These are phyloP conservation scores for Drosophila nr. fundita DNA, from an alignment of 2,888 invertebrate species.

Conservation along the genomic window DNA sequence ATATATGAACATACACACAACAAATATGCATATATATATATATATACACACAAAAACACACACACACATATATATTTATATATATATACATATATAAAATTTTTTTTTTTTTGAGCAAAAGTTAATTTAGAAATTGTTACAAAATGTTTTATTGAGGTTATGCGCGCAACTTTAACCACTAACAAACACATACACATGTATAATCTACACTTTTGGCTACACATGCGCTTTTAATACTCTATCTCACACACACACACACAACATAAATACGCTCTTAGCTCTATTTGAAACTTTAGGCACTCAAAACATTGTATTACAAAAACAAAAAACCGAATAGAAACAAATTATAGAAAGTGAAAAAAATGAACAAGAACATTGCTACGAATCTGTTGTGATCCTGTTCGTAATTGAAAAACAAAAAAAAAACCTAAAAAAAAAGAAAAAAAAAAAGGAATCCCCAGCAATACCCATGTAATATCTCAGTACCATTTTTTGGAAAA, in stretches of 20 bases:
- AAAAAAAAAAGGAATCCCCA: background rate
- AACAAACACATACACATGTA: constrained; percentile 10
- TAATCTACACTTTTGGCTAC: constrained; percentile 13
- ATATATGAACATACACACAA: constrained; percentile 12
- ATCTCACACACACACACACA: background rate
- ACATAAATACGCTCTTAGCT: constrained; percentile 20
- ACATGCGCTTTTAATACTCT: constrained; percentile 24
- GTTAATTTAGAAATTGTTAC: constrained; percentile 73
- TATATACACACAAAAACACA: constrained; percentile 2
- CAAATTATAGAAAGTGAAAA: constrained; percentile 1
- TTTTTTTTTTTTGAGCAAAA: constrained; percentile 54
- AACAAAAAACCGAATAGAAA: background rate
- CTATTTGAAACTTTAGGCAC: constrained; percentile 29
- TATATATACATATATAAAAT: constrained; percentile 32
- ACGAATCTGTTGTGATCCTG: constrained; percentile 14
- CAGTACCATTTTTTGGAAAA: constrained; percentile 65
- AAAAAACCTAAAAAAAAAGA: too few species aligned
- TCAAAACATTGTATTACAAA: constrained; percentile 12
- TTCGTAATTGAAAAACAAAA: background rate
- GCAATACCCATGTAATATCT: constrained; percentile 21
- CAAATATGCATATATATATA: constrained; percentile 14
- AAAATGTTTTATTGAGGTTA: constrained; percentile 71
- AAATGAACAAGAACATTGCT: background rate
- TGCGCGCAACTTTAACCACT: constrained; percentile 59
- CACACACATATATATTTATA: constrained; percentile 4